phyloP scores from a whole-genome alignment of 1,140 invertebrate species.

The Hyles vespertilio region DNA sequence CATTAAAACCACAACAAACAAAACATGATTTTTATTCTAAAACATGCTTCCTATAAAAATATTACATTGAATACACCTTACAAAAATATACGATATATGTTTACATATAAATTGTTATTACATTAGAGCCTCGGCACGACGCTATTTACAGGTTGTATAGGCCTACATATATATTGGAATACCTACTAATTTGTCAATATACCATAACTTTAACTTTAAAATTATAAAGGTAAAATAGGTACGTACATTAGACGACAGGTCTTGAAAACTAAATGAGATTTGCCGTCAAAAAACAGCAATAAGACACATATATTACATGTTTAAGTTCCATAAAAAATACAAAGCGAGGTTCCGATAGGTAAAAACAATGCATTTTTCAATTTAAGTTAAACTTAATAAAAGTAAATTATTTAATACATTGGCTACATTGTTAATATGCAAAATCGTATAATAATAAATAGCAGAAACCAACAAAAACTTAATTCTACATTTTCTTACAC shows the following conservation, averaged over 20 bases:
- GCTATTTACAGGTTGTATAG: background rate
- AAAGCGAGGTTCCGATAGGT: no score
- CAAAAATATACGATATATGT: slow-evolving; percentile 26
- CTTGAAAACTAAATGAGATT: slow-evolving; percentile 6
- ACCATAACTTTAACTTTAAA: slow-evolving; percentile 12
- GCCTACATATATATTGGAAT: no score
- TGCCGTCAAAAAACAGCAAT: background rate
- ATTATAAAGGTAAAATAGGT: slow-evolving; percentile 11
- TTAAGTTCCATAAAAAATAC: no score
- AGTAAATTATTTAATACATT: no score
- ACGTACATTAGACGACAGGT: background rate
- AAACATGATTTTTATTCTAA: slow-evolving; percentile 66
- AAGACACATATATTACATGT: no score
- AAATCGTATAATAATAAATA: slow-evolving; percentile 6
- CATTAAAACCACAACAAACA: slow-evolving; percentile 72
- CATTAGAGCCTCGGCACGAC: slow-evolving; percentile 1
- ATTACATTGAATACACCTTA: slow-evolving; percentile 56
- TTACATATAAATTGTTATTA: background rate
- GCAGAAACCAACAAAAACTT: background rate
- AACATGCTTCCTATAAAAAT: slow-evolving; percentile 60
- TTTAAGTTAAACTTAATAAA: no score
- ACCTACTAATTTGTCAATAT: background rate
- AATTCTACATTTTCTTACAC: slow-evolving; percentile 7
- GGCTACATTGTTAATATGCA: background rate
- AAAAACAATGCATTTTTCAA: no score